Percentiles rank a stretch among this genome's conserved stretches.
Conservation (phyloP, 1,140 invertebrate genomes). For the Drosophila quadrilineata region DNA sequence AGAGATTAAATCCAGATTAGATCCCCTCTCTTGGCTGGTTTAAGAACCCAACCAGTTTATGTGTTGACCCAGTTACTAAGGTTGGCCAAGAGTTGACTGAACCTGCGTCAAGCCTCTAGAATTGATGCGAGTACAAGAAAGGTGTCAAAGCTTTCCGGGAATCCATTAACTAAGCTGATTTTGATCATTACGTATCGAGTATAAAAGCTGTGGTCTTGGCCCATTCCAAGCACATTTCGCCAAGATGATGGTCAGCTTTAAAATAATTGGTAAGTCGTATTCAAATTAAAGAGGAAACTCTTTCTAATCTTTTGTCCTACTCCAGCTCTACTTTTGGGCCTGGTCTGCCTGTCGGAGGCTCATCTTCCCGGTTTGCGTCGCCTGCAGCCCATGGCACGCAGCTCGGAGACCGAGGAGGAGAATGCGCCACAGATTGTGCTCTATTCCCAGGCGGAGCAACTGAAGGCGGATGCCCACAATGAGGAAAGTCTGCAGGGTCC, state of each 20-base stretch:
- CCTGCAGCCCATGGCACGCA: slow-evolving; percentile 28
- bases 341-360: slow-evolving; percentile 19
- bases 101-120: slow-evolving; percentile 12
- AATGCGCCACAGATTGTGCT: slow-evolving; percentile 46
- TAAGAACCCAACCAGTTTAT: slow-evolving; percentile 45
- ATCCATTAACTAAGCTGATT: slow-evolving; percentile 18
- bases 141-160: slow-evolving; percentile 38
- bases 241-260: slow-evolving; percentile 30
- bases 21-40: too few relatives aligned
- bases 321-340: slow-evolving; percentile 31
- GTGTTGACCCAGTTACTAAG: slow-evolving; percentile 41
- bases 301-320: neutral
- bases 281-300: neutral
- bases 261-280: slow-evolving; percentile 32
- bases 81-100: slow-evolving; percentile 37
- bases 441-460: slow-evolving; percentile 25
- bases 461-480: slow-evolving; percentile 9
- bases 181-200: slow-evolving; percentile 24
- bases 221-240: slow-evolving; percentile 21
- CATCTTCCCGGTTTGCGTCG: slow-evolving; percentile 24
- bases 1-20: too few relatives aligned
- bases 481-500: slow-evolving; percentile 53
- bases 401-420: slow-evolving; percentile 17
- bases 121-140: slow-evolving; percentile 20
- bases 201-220: slow-evolving; percentile 41